Base-by-base conservation (phyloP, 1,140 invertebrate species). In the Venturia canescens region DNA sequence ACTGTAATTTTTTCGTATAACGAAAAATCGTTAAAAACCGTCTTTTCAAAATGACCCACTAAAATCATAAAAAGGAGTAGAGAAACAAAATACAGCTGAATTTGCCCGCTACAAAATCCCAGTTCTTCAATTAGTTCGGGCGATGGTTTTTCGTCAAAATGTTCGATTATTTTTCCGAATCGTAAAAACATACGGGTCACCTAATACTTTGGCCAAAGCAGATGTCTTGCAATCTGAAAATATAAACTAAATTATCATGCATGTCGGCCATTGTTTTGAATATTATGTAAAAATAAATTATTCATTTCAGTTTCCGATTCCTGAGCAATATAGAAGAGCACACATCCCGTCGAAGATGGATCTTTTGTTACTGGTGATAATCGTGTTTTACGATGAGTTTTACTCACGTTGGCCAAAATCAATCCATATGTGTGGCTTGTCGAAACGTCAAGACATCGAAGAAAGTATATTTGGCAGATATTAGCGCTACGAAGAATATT, bases 321-420 rank as follows among this genome's bases (percentile, higher is more conserved):
- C 48, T 66, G 48, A 79, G 80, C 48, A 83, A 80, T 34, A 44
- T 81, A 29, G 83, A 83, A 23, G 83, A 81, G n/a, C 83, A 83
- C 72, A 82, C 21, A 2, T 48, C 80, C 4, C 76, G 83, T 29
- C 80, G 76, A 27, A 83, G 83, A 72, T 83, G 83, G 83, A 66
- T 83, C 18, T 48, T 83, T 18, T 80, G 83, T 23, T 83, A 79
- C 38, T 83, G 83, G 83, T 83, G 83, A 71, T 77, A 79, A 9
- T 38, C 79, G 21, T 83, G 83, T 80, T 80, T 80, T 48, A 16
- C 31, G 0, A 77, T 38, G 15, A 50, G 21, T n/a, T 81, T 74
- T 67, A n/a, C 29, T 21, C 80, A 81, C 72, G 31, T 31, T 27
- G 9, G 29, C 16, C 6, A 29, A 5, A 44, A 23, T 21, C 11